phyloP scores from a whole-genome alignment of 2,113 vertebrate genomes.

The Rhinogobius similis region DNA sequence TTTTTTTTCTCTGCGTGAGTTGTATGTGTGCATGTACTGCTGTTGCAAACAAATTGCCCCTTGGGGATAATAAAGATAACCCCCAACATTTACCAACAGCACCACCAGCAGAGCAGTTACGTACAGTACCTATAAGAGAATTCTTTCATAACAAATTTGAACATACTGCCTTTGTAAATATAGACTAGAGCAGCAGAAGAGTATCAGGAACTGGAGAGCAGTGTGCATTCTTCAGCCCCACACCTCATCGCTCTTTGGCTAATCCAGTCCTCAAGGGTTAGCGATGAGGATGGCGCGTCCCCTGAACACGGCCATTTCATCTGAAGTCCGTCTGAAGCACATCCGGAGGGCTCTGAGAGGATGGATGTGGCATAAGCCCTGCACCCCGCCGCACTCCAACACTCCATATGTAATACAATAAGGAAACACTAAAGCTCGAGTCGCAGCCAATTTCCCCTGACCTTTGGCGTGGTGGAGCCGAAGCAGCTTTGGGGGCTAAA shows the following conservation, averaged over 20 bases:
- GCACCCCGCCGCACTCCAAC: not conserved
- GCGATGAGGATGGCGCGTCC: not conserved
- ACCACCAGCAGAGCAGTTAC: too few species aligned
- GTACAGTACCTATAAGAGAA: too few species aligned
- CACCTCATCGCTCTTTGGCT: not conserved
- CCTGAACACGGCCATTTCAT: not conserved
- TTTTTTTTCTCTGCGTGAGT: too few species aligned
- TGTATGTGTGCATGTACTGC: too few species aligned
- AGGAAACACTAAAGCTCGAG: not conserved
- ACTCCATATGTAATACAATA: conserved; percentile 3
- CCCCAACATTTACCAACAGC: too few species aligned
- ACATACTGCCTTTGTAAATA: too few species aligned
- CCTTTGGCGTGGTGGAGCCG: not conserved
- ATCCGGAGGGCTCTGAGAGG: not conserved
- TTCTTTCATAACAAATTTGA: too few species aligned
- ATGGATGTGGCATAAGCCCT: not conserved
- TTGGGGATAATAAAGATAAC: too few species aligned
- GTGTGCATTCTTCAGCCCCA: not conserved
- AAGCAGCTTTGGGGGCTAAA: conserved; percentile 2
- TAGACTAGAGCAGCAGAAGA: not conserved
- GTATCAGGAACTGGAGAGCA: not conserved
- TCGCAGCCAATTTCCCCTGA: conserved; percentile 5
- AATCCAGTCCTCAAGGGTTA: not conserved
- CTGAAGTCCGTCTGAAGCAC: not conserved
- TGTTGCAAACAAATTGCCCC: too few species aligned